A percentile compares a stretch with the other conserved stretches of the same genome.
phyloP scores from a whole-genome alignment of 2,888 invertebrate genomes.

The Drosophila ezoana region DNA sequence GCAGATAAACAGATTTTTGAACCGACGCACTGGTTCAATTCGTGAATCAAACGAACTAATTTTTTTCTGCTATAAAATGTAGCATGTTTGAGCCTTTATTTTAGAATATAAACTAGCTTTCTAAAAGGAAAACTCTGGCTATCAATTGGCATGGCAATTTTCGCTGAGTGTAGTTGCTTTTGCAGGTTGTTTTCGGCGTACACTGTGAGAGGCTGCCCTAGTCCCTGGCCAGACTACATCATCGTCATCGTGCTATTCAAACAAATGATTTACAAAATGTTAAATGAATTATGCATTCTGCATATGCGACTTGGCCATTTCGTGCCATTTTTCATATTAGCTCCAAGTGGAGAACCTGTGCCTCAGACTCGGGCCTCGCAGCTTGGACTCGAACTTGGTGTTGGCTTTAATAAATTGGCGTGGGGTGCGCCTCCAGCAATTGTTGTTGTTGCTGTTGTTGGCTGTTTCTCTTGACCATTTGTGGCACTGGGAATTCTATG shows the following conservation, averaged over 20 bases:
- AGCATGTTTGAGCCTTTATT: too few relatives aligned
- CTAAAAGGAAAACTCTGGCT: neutral
- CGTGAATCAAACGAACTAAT: too few relatives aligned
- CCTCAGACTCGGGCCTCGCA: conserved; percentile 6
- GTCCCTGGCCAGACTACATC: conserved; percentile 52
- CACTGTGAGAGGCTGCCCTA: conserved; percentile 45
- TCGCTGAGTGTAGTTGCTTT: conserved; percentile 16
- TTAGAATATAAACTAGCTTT: too few relatives aligned
- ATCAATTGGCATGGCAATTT: neutral
- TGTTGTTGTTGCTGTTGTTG: conserved; percentile 43
- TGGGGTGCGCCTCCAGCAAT: conserved; percentile 74
- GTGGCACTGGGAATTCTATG: conserved; percentile 35
- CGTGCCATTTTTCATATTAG: conserved; percentile 67
- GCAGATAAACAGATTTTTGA: too few relatives aligned
- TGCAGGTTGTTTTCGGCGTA: conserved; percentile 61
- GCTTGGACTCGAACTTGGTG: conserved; percentile 51
- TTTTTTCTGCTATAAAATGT: too few relatives aligned
- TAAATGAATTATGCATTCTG: conserved; percentile 82
- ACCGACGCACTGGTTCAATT: too few relatives aligned
- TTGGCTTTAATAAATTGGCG: conserved; percentile 80
- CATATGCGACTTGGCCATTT: conserved; percentile 68
- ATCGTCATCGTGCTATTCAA: conserved; percentile 79
- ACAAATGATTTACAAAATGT: conserved; percentile 83
- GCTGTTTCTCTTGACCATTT: conserved; percentile 21
- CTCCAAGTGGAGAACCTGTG: conserved; percentile 22